Percentiles rank a stretch among this genome's conserved stretches.
These are phyloP conservation scores for Dolichotis patagonum DNA, from an alignment of 2,113 vertebrate genomes.

Conservation along the genomic window DNA sequence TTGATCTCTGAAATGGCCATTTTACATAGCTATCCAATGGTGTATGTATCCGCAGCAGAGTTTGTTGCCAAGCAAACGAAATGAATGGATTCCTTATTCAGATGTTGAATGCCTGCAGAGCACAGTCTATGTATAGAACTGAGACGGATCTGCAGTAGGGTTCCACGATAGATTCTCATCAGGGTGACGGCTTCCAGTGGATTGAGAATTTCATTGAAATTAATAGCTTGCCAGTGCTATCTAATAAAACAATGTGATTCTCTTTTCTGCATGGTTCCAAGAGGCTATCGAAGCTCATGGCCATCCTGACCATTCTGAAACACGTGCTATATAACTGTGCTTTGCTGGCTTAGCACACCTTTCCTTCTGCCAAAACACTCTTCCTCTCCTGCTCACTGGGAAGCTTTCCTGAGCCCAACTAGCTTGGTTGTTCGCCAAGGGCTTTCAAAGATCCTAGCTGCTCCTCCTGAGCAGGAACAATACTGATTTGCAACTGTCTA, in stretches of 20 bases:
- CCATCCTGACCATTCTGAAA: neutral
- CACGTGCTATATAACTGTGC: neutral
- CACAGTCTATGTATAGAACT: neutral
- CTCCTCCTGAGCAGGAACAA: too few species aligned
- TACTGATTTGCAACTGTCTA: neutral
- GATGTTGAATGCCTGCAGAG: neutral
- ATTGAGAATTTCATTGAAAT: neutral
- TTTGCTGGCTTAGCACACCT: neutral
- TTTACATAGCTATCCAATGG: slow-evolving; percentile 48
- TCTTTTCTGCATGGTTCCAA: neutral
- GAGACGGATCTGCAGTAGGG: neutral
- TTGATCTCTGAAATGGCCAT: slow-evolving; percentile 38
- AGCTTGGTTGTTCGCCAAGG: neutral
- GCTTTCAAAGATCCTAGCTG: neutral
- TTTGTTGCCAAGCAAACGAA: neutral
- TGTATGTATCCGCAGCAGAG: neutral
- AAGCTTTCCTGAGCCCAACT: neutral
- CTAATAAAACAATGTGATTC: neutral
- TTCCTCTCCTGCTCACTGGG: neutral
- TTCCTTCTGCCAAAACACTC: neutral
- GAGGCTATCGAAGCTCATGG: neutral
- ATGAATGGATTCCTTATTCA: slow-evolving; percentile 44
- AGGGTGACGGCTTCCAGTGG: neutral
- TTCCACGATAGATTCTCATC: neutral
- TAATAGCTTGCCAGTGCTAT: neutral